phyloP scores from a whole-genome alignment of 2,113 vertebrate species.

The Heptranchias perlo region DNA sequence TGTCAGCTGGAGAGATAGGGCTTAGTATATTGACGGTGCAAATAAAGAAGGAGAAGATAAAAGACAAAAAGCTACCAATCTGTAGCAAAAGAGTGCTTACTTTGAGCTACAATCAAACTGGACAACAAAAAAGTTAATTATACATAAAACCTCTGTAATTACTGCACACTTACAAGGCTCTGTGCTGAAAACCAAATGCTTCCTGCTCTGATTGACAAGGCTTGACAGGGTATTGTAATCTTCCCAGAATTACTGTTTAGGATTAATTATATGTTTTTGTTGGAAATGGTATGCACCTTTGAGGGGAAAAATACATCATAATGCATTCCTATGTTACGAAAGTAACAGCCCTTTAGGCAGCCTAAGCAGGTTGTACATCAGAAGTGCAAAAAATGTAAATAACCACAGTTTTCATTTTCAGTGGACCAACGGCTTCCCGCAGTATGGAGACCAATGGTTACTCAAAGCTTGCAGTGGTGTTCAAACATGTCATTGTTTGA shows the following conservation, averaged over 20 bases:
- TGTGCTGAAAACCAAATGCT: not conserved
- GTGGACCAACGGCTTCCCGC: not conserved
- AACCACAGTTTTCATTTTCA: not conserved
- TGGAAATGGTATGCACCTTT: not conserved
- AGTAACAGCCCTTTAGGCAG: not conserved
- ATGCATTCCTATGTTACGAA: not conserved
- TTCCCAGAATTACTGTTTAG: not conserved
- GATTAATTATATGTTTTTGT: not conserved
- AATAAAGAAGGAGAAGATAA: not conserved
- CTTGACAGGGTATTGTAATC: not conserved
- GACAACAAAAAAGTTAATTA: not conserved
- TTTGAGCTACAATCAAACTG: not conserved
- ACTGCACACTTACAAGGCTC: not conserved
- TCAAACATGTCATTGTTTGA: not conserved
- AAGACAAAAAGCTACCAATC: not conserved
- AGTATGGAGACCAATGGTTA: not conserved
- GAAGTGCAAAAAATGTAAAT: slow-evolving; percentile 2
- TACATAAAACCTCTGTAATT: slow-evolving; percentile 11
- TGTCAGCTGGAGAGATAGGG: not conserved
- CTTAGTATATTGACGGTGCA: not conserved
- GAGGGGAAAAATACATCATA: not conserved
- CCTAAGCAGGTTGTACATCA: not conserved
- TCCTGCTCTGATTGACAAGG: not conserved
- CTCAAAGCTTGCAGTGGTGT: not conserved
- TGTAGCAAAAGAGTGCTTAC: not conserved